phyloP scores from a whole-genome alignment of 2,797 vertebrate genomes.

The Rousettus madagascariensis region DNA sequence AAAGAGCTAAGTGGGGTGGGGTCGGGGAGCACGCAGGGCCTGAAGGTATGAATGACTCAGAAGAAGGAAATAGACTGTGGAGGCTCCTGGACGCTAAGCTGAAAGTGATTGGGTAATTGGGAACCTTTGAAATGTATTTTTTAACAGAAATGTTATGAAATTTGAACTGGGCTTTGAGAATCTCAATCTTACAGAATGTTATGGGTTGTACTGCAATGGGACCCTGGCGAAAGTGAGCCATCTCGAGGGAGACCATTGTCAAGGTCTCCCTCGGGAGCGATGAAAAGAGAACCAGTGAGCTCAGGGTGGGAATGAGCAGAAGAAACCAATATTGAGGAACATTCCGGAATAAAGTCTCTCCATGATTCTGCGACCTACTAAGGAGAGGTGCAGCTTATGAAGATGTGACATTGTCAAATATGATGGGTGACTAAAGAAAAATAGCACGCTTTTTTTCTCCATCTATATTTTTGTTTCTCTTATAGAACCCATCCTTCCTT shows the following conservation, averaged over 20 bases:
- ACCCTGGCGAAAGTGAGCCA: not conserved
- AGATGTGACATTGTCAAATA: not conserved
- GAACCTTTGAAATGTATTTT: not conserved
- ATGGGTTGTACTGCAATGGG: not conserved
- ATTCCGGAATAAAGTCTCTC: not conserved
- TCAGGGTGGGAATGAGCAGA: not conserved
- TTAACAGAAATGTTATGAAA: not conserved
- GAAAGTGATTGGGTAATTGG: not conserved
- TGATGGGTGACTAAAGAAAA: not conserved
- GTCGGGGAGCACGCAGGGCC: rapidly evolving
- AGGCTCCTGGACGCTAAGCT: rapidly evolving
- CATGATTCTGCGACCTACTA: not conserved
- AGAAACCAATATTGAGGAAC: not conserved
- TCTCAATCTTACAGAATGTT: not conserved
- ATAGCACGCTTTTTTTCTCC: not conserved
- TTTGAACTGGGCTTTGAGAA: not conserved
- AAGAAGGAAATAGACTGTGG: rapidly evolving
- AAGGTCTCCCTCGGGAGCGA: not conserved
- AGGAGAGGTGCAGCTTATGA: not conserved
- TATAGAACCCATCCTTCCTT: not conserved
- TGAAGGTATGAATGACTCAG: rapidly evolving
- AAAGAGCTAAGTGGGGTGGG: too few relatives aligned
- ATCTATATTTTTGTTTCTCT: not conserved
- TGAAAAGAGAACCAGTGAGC: too few relatives aligned
- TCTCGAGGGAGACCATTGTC: not conserved